Evolutionary conservation across 1,140 invertebrate genomes (phyloP), one percentile per base, ranked within the genome.

Genomic region (Telenomus remus): DNA sequence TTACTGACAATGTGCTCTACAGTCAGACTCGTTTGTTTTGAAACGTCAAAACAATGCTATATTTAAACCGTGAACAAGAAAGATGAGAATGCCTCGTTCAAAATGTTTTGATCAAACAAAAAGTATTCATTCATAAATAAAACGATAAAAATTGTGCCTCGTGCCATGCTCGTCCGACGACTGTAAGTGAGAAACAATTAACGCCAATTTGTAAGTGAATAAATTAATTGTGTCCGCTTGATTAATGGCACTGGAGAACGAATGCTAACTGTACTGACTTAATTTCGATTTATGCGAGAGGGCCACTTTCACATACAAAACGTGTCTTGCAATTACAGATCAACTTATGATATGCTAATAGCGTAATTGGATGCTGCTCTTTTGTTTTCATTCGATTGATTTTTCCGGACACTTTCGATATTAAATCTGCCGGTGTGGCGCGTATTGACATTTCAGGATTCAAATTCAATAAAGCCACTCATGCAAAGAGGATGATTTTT

Each of bases 221-320:
- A 70, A 70, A 70, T 70, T 70, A 61, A 70, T 70, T 60, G 44
- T 56, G 27, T 46, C 14, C 14, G 44, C 49, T 56, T 55, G 51
- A 70, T 56, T 70, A 70, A 70, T 50, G 51, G 49, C 61, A 55
- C 66, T 46, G 0, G 19, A 56, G 43, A 63, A 61, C 55, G 61
- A 70, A 56, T 44, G 27, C 60, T 60, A 60, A 55, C 42, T 44
- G 39, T 48, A n/a, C 35, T 50, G 51, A 61, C 57, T 70, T 61
- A 61, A 70, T 70, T 56, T 33, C 57, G 19, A 70, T 56, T 70
- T 70, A 70, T 56, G 57, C 60, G 56, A 39, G 34, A 42, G 42
- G 42, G 49, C 47, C 47, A 42, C 42, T 55, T 54, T 54, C 35
- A 49, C 33, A 43, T 27, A 27, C 6, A 27, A 46, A 66, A 57